These are phyloP conservation scores for Leguminivora glycinivorella DNA, from an alignment of 1,140 invertebrate genomes.

Conservation along the genomic window DNA sequence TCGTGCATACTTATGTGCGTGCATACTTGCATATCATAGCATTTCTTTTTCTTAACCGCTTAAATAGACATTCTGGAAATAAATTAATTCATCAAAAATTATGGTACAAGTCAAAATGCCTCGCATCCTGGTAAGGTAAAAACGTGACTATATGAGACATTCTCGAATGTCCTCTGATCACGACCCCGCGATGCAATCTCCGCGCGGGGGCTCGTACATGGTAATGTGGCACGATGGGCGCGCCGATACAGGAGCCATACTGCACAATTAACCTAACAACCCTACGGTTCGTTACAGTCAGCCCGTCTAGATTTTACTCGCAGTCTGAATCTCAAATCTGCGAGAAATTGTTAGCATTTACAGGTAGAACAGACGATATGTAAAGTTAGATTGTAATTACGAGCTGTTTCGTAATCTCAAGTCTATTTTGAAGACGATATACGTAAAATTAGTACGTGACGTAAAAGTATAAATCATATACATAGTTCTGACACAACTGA, in stretches of 20 bases:
- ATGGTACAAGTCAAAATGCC: conserved; percentile 32
- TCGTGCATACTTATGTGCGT: conserved; percentile 40
- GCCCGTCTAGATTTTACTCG: background rate
- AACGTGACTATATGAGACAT: conserved; percentile 60
- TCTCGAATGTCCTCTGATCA: conserved; percentile 55
- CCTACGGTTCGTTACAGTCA: conserved; percentile 33
- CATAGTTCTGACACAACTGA: background rate
- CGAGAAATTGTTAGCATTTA: background rate
- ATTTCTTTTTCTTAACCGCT: background rate
- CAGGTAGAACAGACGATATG: background rate
- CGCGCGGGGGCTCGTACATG: conserved; percentile 40
- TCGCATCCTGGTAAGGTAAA: conserved; percentile 50
- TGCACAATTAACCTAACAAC: conserved; percentile 52
- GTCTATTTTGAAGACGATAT: conserved; percentile 1
- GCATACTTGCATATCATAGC: too few relatives aligned
- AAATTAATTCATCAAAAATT: conserved; percentile 21
- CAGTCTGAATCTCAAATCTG: background rate
- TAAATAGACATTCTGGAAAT: background rate
- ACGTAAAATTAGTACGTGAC: background rate
- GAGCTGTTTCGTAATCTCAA: background rate
- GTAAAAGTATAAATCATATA: conserved; percentile 3
- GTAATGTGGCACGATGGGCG: conserved; percentile 40
- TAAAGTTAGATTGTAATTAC: background rate
- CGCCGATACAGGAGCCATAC: conserved; percentile 38
- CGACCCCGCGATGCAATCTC: conserved; percentile 56